Evolutionary conservation across 2,888 invertebrate genomes (phyloP), one percentile per base, ranked within the genome.

Genomic region (Melieria crassipennis): DNA sequence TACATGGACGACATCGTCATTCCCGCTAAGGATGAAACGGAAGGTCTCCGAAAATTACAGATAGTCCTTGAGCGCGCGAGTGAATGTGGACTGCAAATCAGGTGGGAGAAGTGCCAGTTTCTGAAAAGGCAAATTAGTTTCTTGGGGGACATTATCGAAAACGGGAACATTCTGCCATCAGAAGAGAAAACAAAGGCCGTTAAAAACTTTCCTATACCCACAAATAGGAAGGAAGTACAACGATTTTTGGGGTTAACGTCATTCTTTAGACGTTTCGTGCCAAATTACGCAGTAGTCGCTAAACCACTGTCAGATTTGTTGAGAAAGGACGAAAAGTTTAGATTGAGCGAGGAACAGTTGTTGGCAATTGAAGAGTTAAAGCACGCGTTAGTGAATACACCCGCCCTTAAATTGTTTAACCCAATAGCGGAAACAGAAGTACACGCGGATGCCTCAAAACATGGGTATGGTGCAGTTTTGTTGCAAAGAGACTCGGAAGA

Each of bases 371-470:
- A 42, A 46, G 9, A 47, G 71, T 69, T 11, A 70, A 77, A 58
- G 72, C 69, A 4, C 50, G 55, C 50, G 72, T 73, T 16, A 66
- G 76, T 13, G 55, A 63, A 46, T 50, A 72, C 9, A 75, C 75
- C 58, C 72, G 75, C 11, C 30, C 62, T n/a, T 74, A 74, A 64
- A 52, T 48, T 48, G 10, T 30, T 30, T 30, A 50, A 50, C 50
- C 50, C 50, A 10, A 50, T 10, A 50, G 50, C 50, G 30, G 30
- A 30, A 30, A 30, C 2, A 30, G 30, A 30, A 30, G 30, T 30
- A 42, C 94, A 1, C 89, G 94, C 64, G 94, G 94, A 83, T 88
- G 94, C 43, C 7, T 61, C 46, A 16, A 62, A 75, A 70, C 72
- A 65, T 76, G 11, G 76, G 76, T 52, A 48, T 30, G 30, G 30